Evolutionary conservation across 2,113 vertebrate species (phyloP).

Genomic region (Lophochroa leadbeateri): DNA sequence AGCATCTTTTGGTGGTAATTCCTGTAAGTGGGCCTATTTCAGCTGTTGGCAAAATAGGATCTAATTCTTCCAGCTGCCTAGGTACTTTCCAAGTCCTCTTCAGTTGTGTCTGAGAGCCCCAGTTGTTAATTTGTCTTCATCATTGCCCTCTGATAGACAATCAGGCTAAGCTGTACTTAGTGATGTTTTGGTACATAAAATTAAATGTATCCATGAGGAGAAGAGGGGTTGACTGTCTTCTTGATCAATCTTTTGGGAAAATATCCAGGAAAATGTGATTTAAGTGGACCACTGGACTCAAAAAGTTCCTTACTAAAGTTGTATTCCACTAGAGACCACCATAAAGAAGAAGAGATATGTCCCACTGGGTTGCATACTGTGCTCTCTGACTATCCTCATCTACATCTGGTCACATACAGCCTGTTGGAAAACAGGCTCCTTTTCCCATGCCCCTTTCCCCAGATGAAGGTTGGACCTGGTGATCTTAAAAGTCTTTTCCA

Average conservation of each 20-base stretch:
- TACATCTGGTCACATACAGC: neutral
- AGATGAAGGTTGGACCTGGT: neutral
- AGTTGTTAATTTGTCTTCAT: neutral
- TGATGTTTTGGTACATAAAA: neutral
- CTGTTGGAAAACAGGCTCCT: neutral
- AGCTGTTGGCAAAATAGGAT: neutral
- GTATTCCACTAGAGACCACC: neutral
- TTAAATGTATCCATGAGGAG: neutral
- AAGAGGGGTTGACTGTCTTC: neutral
- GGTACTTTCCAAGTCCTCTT: neutral
- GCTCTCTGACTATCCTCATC: neutral
- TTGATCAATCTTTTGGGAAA: neutral
- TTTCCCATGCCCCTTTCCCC: neutral
- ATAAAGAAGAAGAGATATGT: neutral
- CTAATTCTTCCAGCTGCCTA: neutral
- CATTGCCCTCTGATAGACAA: neutral
- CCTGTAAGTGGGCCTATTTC: neutral
- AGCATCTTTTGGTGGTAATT: neutral
- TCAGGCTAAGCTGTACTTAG: neutral
- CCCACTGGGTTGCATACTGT: neutral
- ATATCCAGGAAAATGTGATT: neutral
- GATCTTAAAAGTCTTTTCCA: neutral
- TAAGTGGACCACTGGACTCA: neutral
- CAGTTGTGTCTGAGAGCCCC: neutral
- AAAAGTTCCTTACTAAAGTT: neutral